A percentile compares a stretch with the other conserved stretches of the same genome.
These are phyloP conservation scores for Colistium nudipinnis DNA, from an alignment of 2,113 vertebrate genomes.

Conservation along the genomic window DNA sequence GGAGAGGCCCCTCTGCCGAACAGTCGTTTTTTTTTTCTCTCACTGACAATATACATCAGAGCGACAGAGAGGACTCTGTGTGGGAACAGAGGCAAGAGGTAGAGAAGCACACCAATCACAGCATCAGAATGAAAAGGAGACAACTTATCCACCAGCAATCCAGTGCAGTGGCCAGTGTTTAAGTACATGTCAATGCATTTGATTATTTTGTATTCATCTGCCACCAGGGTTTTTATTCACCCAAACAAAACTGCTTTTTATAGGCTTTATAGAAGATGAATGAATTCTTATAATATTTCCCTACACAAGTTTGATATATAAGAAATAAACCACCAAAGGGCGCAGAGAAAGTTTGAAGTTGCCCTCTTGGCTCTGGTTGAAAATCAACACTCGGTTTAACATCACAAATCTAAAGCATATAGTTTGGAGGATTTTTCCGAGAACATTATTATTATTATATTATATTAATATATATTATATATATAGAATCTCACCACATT, in stretches of 20 bases:
- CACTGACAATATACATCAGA: constrained; percentile 39
- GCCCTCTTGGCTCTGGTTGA: not conserved
- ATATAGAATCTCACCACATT: constrained; percentile 24
- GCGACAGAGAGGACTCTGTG: constrained; percentile 58
- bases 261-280: not conserved
- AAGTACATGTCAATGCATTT: not conserved
- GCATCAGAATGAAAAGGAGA: constrained; percentile 8
- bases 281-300: not conserved
- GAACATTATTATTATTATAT: no score
- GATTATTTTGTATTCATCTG: constrained; percentile 27
- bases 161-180: constrained; percentile 4
- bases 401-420: constrained; percentile 45
- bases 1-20: constrained; percentile 1
- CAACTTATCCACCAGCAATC: not conserved
- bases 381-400: constrained; percentile 20
- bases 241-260: constrained; percentile 2
- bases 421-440: constrained; percentile 14
- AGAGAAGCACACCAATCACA: constrained; percentile 54
- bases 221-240: constrained; percentile 20
- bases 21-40: constrained; percentile 53
- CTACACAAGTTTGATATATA: not conserved
- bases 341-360: constrained; percentile 5
- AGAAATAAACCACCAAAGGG: not conserved
- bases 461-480: no score
- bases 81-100: constrained; percentile 41